phyloP scores from a whole-genome alignment of 2,888 invertebrate genomes.

The Molanna angustata region DNA sequence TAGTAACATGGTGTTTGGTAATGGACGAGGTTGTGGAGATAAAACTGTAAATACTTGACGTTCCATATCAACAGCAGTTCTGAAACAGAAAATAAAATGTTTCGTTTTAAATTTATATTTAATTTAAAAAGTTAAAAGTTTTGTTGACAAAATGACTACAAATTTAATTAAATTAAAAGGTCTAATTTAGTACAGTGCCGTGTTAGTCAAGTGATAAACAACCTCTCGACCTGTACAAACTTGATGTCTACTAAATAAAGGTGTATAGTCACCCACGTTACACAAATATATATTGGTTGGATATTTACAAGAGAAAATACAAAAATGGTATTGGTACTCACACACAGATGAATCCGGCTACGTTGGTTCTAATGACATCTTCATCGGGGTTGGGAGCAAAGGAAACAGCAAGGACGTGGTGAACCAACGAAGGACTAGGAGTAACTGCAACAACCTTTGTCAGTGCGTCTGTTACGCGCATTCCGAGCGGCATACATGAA shows the following conservation, averaged over 20 bases:
- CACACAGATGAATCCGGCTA: slow-evolving; percentile 91
- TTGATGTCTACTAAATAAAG: too few species aligned
- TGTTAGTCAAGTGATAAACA: too few species aligned
- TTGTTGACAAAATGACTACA: too few species aligned
- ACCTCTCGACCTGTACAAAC: too few species aligned
- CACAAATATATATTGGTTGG: too few species aligned
- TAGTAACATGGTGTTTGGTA: slow-evolving; percentile 83
- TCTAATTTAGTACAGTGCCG: too few species aligned
- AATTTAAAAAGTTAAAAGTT: too few species aligned
- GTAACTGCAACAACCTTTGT: slow-evolving; percentile 83
- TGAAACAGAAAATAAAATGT: slow-evolving; percentile 44
- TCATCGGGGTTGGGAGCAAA: slow-evolving; percentile 81
- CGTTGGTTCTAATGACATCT: slow-evolving; percentile 82
- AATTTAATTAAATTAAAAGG: too few species aligned
- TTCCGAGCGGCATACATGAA: slow-evolving; percentile 95
- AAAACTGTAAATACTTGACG: slow-evolving; percentile 84
- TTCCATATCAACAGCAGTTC: slow-evolving; percentile 87
- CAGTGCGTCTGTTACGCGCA: slow-evolving; percentile 87
- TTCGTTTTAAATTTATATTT: too few species aligned
- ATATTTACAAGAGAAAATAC: too few species aligned
- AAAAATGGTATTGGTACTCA: slow-evolving; percentile 57
- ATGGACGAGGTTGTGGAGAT: slow-evolving; percentile 90
- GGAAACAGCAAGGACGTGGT: slow-evolving; percentile 87
- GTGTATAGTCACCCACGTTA: too few species aligned
- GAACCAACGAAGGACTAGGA: slow-evolving; percentile 73